Percentiles rank a stretch among this genome's conserved stretches.
phyloP scores from a whole-genome alignment of 64 coral and sea anemone genomes.

The Hydrozoanthus tunicans region DNA sequence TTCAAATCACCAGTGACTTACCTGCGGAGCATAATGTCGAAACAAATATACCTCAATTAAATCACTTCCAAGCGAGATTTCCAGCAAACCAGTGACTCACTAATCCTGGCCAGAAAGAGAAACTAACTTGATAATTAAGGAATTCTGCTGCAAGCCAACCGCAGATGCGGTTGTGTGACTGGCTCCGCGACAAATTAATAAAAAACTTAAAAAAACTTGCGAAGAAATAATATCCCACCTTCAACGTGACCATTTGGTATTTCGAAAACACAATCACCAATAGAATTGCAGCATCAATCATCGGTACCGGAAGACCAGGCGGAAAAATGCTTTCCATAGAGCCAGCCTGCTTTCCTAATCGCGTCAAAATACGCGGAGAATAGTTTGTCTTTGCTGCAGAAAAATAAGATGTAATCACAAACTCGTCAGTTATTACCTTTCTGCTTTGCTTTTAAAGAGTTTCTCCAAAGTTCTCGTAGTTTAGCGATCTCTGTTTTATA shows the following conservation, averaged over 20 bases:
- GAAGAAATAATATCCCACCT: slow-evolving; percentile 29
- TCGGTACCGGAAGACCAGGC: slow-evolving; percentile 23
- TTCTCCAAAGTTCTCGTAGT: no score
- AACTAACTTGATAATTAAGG: no score
- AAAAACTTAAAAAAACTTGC: slow-evolving; percentile 13
- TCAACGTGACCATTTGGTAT: slow-evolving; percentile 27
- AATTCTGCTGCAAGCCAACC: no score
- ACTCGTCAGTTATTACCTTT: no score
- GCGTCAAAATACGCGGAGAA: no score
- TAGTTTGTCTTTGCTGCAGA: no score
- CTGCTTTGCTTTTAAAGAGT: no score
- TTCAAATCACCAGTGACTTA: background rate
- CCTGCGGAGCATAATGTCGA: background rate
- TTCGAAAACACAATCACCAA: slow-evolving; percentile 13
- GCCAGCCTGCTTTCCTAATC: no score
- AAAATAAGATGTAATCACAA: no score
- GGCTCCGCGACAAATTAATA: no score
- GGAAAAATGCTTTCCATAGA: background rate
- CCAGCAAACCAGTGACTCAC: background rate
- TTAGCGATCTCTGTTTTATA: no score
- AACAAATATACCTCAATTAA: background rate
- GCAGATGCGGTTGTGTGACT: no score
- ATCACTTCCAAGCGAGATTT: background rate
- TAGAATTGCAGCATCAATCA: slow-evolving; percentile 34
- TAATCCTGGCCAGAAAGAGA: background rate